These are phyloP conservation scores for Erpetoichthys calabaricus DNA, from an alignment of 2,797 vertebrate species.

Conservation along the genomic window DNA sequence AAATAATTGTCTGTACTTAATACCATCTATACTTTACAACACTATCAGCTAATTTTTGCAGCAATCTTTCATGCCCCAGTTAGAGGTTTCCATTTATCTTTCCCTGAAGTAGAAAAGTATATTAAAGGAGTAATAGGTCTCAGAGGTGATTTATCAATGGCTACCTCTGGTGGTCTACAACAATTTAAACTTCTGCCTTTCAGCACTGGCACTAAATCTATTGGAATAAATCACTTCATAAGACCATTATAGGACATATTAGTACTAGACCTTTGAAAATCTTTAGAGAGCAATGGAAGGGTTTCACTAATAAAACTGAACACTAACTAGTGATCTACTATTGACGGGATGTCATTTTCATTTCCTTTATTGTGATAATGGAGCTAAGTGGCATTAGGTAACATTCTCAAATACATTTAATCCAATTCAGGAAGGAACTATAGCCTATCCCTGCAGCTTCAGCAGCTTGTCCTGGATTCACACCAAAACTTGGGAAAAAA, in stretches of 20 bases:
- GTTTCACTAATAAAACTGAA: too few relatives aligned
- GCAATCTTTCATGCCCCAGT: rapidly evolving
- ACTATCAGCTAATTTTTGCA: conserved; percentile 5
- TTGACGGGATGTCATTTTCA: too few relatives aligned
- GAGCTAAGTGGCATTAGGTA: too few relatives aligned
- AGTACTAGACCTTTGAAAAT: conserved; percentile 22
- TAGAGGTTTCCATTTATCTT: conserved; percentile 11
- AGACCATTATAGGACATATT: conserved; percentile 23
- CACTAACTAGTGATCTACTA: too few relatives aligned
- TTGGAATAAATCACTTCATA: conserved; percentile 29
- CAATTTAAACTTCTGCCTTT: conserved; percentile 23
- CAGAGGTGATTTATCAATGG: conserved; percentile 19
- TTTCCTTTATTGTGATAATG: too few relatives aligned
- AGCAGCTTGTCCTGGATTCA: too few relatives aligned
- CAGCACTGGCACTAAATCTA: conserved; percentile 25
- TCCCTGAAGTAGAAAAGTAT: conserved; percentile 13
- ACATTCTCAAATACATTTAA: too few relatives aligned
- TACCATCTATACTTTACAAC: conserved; percentile 10
- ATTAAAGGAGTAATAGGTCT: conserved; percentile 17
- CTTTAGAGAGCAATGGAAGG: background rate
- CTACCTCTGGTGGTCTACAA: conserved; percentile 18
- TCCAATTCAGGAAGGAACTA: too few relatives aligned
- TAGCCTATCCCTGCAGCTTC: too few relatives aligned
- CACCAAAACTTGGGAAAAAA: too few relatives aligned
- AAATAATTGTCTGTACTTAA: conserved; percentile 9